Base-by-base conservation (phyloP, 2,888 invertebrate genomes). In the Dione vanillae region DNA sequence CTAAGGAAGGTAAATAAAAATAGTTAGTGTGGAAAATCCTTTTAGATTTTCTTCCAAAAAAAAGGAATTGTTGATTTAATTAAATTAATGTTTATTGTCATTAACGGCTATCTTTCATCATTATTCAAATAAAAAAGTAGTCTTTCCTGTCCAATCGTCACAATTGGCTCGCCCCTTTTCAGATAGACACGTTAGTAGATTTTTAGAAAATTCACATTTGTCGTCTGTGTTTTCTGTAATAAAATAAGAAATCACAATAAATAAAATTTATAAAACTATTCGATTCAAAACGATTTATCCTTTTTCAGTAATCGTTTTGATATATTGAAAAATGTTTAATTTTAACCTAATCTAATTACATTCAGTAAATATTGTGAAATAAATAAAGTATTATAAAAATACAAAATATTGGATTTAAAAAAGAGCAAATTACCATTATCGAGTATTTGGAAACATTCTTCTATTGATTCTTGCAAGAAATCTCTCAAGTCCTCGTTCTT, bases 141-240 rank as follows among this genome's bases (percentile, higher is more conserved):
- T 70, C 16, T 72, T 71, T 16, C 67, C 61, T 19, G 37, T 94
- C 96, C 96, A 96, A 79, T 97, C 96, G 20, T 96, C 96, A 79
- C 97, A 97, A 81, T 95, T 96, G 3, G 95, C 93, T 81, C 94
- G 93, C n/a, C 95, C 96, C 79, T 95, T 96, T 73, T 96, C 96
- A 0, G 95, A 94, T 78, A 96, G 88, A 79, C 97, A 97, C 74
- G 92, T 94, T 66, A 96, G 83, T 20, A 96, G 85, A 76, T 95
- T 94, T 72, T 94, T 94, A 0, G 96, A 95, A 80, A 94, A 96
- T 64, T 94, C 92, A 78, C 96, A 97, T 75, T 95, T 94, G 12
- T 96, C 95, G 74, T 92, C 91, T 40, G 90, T 86, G 37, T 92
- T 91, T 75, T 93, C 94, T 94, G 86, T 7, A 61, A 2, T 0